Base-by-base conservation (phyloP, 2,888 invertebrate species). In the Cremastinae sp. region DNA sequence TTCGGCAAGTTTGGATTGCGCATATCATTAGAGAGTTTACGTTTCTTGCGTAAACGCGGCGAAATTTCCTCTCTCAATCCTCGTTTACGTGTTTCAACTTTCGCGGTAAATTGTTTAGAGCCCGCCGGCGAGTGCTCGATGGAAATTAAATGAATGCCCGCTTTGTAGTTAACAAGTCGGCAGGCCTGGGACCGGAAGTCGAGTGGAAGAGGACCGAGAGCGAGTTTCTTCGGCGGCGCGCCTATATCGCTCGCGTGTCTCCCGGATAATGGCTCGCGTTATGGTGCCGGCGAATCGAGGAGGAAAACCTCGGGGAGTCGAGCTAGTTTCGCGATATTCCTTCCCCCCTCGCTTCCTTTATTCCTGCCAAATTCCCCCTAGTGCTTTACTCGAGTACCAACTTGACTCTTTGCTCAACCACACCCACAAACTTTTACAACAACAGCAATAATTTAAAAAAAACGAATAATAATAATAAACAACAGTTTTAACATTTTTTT, bases 101-200 rank as follows among this genome's bases (percentile, higher is more conserved):
- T 74, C 66, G 56, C 74, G 70, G 66, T 70, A 71, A 77, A 77
- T 77, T 74, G 77, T 74, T 77, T 77, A 66, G 65, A 71, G 70
- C 49, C 49, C 53, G 59, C 66, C 45, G 49, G 56, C 70, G 62
- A 77, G 70, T 77, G 77, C 77, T 74, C 74, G 66, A 70, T 77
- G 74, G 54, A 70, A 77, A 77, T 74, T 70, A 74, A 77, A 77
- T 66, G 74, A 77, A 68, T 74, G 61, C 66, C 41, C 70, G 66
- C 77, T 77, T 74, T 71, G 61, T 70, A 74, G 70, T 77, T 77
- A 49, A 76, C 28, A 73, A 72, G 47, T 76, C 51, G 62, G 8
- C 47, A 36, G 59, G 59, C 53, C 58, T 53, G 34, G 58, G 20
- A 41, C 53, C 34, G 49, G 14, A 61, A 56, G 54, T 47, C 41